Conservation (phyloP, 35 echinoderm and acorn worm species). For the Anneissia japonica region DNA sequence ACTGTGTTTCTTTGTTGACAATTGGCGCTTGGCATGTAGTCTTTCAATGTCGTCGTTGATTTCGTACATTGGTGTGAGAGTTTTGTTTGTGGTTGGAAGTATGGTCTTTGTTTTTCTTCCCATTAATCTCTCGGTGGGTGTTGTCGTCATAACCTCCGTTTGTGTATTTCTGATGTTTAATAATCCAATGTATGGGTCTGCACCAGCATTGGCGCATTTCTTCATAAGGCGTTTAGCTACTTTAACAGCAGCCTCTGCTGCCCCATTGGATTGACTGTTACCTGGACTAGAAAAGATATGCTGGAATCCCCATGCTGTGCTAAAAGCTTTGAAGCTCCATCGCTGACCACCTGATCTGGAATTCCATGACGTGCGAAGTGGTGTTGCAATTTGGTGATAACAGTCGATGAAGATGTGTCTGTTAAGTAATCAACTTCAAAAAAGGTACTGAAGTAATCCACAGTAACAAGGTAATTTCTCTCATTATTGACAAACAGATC, state of each 20-base stretch:
- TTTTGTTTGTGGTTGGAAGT: too few relatives aligned
- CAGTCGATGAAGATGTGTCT: not conserved
- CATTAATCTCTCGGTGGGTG: not conserved
- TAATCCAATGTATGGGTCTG: slow-evolving; percentile 6
- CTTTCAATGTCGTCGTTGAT: too few relatives aligned
- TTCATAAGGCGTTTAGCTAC: slow-evolving; percentile 15
- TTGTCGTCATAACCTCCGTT: not conserved
- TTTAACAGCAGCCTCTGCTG: slow-evolving; percentile 15
- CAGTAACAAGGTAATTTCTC: slow-evolving; percentile 24
- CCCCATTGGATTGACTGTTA: slow-evolving; percentile 12
- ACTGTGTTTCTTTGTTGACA: too few relatives aligned
- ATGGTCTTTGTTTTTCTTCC: not conserved
- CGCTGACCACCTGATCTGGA: slow-evolving; percentile 14
- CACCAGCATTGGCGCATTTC: slow-evolving; percentile 1
- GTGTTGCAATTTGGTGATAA: not conserved
- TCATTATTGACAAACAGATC: not conserved
- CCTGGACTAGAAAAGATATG: not conserved
- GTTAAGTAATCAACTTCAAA: slow-evolving; percentile 30
- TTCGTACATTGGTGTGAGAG: too few relatives aligned
- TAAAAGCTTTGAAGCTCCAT: not conserved
- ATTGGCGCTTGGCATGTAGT: too few relatives aligned
- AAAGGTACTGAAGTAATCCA: slow-evolving; percentile 29
- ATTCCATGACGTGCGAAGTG: slow-evolving; percentile 25
- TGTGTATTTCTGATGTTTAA: not conserved
- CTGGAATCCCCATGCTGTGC: not conserved